Conservation (phyloP, 2,113 vertebrate genomes). For the Trachemys scripta region DNA sequence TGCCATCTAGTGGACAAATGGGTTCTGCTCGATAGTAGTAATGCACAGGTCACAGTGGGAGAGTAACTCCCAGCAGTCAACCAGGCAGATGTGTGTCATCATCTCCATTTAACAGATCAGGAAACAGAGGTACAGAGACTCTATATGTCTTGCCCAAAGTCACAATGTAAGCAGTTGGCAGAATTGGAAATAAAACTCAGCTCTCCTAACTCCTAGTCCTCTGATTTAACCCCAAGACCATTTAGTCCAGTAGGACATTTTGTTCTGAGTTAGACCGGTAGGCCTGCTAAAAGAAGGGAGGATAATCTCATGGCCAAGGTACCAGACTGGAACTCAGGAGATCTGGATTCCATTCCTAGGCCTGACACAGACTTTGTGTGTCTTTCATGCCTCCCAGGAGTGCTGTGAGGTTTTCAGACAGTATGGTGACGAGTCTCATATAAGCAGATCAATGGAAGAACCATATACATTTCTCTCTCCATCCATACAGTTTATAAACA, state of each 20-base stretch:
- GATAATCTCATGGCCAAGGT: background rate
- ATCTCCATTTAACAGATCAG: background rate
- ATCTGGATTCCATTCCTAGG: background rate
- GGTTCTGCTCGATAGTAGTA: background rate
- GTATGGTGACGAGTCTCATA: background rate
- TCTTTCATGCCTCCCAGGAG: background rate
- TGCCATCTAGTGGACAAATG: background rate
- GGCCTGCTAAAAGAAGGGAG: background rate
- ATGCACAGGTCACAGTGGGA: background rate
- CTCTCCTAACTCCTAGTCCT: background rate
- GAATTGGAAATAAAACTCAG: background rate
- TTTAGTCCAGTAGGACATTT: background rate
- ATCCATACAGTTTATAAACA: background rate
- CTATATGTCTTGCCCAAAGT: background rate
- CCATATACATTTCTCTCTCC: background rate
- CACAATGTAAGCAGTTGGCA: background rate
- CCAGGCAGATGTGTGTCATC: background rate
- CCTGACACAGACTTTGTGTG: background rate
- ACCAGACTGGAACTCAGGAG: background rate
- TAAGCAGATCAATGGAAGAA: background rate
- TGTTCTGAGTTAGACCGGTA: background rate
- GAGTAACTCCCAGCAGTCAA: background rate
- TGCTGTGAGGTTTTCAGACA: background rate
- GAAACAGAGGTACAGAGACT: background rate
- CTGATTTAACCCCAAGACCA: background rate